Evolutionary conservation across 1,140 invertebrate species (phyloP).

Genomic region (Araneus ventricosus): DNA sequence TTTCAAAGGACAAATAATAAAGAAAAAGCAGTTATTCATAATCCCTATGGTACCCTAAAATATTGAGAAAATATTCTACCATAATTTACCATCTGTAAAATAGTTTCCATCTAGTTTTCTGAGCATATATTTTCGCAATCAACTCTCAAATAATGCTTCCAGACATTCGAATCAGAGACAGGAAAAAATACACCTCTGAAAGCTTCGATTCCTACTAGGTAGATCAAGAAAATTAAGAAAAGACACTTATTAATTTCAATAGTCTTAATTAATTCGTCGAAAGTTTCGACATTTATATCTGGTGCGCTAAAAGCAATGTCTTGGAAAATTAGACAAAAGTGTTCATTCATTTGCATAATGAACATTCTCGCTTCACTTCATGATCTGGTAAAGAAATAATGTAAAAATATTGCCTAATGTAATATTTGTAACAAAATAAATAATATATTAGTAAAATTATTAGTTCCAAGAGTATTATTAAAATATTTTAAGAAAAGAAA

Average conservation of each 20-base stretch:
- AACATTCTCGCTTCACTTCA: not conserved
- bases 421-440: too few species aligned
- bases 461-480: too few species aligned
- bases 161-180: not conserved
- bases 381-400: not conserved
- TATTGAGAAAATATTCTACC: too few species aligned
- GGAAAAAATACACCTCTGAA: not conserved
- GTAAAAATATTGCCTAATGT: not conserved
- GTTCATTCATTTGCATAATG: not conserved
- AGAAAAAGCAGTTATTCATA: too few species aligned
- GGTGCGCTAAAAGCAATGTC: not conserved
- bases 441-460: too few species aligned
- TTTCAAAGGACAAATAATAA: too few species aligned
- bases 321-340: conserved; percentile 1
- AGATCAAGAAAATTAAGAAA: not conserved
- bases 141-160: not conserved
- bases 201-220: not conserved
- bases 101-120: too few species aligned
- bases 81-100: too few species aligned
- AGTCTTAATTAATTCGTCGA: not conserved
- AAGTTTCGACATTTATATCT: not conserved
- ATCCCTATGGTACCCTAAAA: too few species aligned
- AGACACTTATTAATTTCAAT: conserved; percentile 16
- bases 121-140: not conserved
- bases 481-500: too few species aligned